Conservation (phyloP, 2,797 vertebrate species). For the Otolemur crassicaudatus region DNA sequence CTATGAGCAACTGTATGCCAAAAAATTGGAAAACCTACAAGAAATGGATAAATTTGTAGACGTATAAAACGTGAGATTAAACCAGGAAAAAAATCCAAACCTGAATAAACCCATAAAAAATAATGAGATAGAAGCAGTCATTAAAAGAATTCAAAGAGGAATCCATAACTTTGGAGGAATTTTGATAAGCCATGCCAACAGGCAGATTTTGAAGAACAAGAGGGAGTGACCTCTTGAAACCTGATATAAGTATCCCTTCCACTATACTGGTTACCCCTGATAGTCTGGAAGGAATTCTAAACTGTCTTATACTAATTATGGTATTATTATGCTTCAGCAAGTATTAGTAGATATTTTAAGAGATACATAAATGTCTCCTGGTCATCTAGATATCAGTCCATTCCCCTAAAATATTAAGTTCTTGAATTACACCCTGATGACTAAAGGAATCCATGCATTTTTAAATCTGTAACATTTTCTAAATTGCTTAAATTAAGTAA, state of each 20-base stretch:
- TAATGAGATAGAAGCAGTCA: too few species aligned
- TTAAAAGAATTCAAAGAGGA: too few species aligned
- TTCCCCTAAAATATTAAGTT: not conserved
- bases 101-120: too few species aligned
- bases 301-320: not conserved
- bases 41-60: too few species aligned
- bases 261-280: not conserved
- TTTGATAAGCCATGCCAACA: not conserved
- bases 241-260: not conserved
- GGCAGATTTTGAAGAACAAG: not conserved
- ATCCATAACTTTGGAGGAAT: not conserved
- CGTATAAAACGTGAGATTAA: too few species aligned
- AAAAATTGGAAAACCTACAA: too few species aligned
- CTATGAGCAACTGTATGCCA: too few species aligned
- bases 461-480: not conserved
- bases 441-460: constrained; percentile 8
- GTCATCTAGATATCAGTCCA: not conserved
- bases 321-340: not conserved
- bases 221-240: not conserved
- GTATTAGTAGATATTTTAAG: not conserved
- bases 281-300: not conserved
- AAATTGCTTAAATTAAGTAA: constrained; percentile 61
- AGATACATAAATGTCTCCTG: not conserved
- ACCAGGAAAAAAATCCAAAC: too few species aligned
- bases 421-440: not conserved